Percentiles rank a stretch among this genome's conserved stretches.
Conservation (phyloP, 2,113 vertebrate genomes). For the Stictonetta naevosa region DNA sequence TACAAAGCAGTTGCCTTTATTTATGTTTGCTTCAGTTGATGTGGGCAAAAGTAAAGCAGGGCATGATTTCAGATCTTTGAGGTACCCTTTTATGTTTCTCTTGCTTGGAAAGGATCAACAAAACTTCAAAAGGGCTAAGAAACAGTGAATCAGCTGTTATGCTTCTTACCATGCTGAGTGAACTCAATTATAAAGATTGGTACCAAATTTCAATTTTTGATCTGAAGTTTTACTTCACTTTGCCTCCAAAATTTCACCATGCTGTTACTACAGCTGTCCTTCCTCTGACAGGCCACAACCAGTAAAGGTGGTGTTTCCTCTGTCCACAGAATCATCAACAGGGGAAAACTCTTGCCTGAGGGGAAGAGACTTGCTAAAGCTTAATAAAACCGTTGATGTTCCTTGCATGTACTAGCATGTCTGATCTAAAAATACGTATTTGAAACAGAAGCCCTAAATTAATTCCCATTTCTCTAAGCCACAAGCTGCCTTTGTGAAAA, state of each 20-base stretch:
- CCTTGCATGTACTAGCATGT: not conserved
- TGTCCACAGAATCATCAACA: conserved; percentile 17
- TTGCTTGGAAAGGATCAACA: not conserved
- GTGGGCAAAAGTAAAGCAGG: not conserved
- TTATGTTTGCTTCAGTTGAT: not conserved
- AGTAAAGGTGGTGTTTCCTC: not conserved
- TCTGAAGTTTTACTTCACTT: not conserved
- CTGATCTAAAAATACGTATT: not conserved
- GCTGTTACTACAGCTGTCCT: not conserved
- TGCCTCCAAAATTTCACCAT: not conserved
- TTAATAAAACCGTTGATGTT: conserved; percentile 15
- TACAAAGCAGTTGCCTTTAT: not conserved
- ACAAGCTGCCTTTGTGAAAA: not conserved
- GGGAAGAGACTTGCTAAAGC: not conserved
- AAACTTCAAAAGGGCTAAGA: not conserved
- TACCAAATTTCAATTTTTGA: not conserved
- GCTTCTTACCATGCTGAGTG: not conserved
- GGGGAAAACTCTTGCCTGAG: not conserved
- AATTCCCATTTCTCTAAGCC: not conserved
- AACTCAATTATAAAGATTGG: not conserved
- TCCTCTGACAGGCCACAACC: not conserved
- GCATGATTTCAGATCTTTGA: not conserved
- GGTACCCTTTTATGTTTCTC: not conserved
- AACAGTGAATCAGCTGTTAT: not conserved
- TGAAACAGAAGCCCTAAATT: not conserved